Evolutionary conservation across 2,888 invertebrate species (phyloP), one percentile per base, ranked within the genome.

Genomic region (Oxycera nigricornis): DNA sequence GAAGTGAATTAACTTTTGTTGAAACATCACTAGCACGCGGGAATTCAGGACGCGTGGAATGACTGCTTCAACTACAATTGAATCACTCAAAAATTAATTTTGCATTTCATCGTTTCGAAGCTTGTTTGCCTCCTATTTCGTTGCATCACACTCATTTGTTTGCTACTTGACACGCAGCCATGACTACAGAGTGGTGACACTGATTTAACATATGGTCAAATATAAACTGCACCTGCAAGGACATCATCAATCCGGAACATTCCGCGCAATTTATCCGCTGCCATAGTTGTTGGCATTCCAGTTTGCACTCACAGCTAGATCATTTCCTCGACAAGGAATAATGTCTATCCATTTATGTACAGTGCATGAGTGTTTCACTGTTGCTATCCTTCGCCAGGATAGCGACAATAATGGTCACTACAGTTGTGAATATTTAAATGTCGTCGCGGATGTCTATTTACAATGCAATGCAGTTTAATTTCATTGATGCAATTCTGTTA

Each of bases 191-290:
- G 30, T 22, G 30, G 4, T 41, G 2, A 9, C 11, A 14, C 11
- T 14, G 26, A 39, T 65, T 65, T 65, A 39, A 65, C 65, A 41
- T 41, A 65, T 24, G 22, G 41, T 26, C 55, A 31, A 52, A 68
- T 50, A 68, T 50, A 70, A 52, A 70, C 52, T 52, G 52, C 55
- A 70, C 52, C 52, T 55, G 31, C 70, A 70, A 52, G 52, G 24
- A 70, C 70, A 52, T 50, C 68, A 70, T 70, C 70, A 70, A 70
- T 70, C 31, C 31, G 7, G 31, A 70, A 70, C 35, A 55, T 70
- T 52, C 31, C 52, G 22, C 31, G 55, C 55, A 55, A 55, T 70
- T 70, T 70, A 70, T 70, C 50, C 50, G 30, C 39, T 50, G 61
- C 35, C 39, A 17, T 39, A 22, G 24, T 65, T 22, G 62, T 31